Evolutionary conservation across 1,140 invertebrate species (phyloP), one percentile per base, ranked within the genome.

Genomic region (Calliphora vicina): DNA sequence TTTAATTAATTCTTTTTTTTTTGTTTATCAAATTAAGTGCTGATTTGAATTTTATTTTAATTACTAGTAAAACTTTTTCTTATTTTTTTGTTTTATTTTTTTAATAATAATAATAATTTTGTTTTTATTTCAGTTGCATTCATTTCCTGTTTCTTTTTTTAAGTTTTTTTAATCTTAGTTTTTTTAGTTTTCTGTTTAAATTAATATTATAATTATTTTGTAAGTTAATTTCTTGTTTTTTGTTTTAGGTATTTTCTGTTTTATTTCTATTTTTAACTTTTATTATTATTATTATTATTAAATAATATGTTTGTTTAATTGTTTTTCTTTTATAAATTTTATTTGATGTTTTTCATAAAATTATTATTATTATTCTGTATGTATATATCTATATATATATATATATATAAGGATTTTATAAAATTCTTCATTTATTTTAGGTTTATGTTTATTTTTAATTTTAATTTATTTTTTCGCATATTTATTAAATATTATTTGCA

Each of bases 121-220:
- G 25, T 45, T 50, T 13, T 82, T 35, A 74, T 82, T 71, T 29
- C 67, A 72, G 57, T 83, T 80, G 74, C 67, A 83, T 71, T 80
- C 73, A 76, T 82, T 45, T 82, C 23, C 67, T 72, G 72, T 82
- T 71, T 57, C 29, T 67, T 45, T 83, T 83, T 50, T 76, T 76
- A 13, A 29, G 27, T 43, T 78, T 15, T 78, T 43, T 80, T 23
- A 29, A 74, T 45, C 73, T 83, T 42, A 29, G 23, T 45, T 43
- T n/a, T 71, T 45, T 83, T 80, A 43, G 71, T 45, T 67, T 43
- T 35, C 35, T 35, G 35, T 35, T 82, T 82, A 61, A 82, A 82
- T 78, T 82, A 82, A 78, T 78, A 73, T 73, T 82, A 74, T 72
- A 71, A 82, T 61, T 83, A 80, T 80, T 83, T 80, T 83, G n/a